phyloP scores from a whole-genome alignment of 1,140 invertebrate genomes.

The Aradophagus sp. region DNA sequence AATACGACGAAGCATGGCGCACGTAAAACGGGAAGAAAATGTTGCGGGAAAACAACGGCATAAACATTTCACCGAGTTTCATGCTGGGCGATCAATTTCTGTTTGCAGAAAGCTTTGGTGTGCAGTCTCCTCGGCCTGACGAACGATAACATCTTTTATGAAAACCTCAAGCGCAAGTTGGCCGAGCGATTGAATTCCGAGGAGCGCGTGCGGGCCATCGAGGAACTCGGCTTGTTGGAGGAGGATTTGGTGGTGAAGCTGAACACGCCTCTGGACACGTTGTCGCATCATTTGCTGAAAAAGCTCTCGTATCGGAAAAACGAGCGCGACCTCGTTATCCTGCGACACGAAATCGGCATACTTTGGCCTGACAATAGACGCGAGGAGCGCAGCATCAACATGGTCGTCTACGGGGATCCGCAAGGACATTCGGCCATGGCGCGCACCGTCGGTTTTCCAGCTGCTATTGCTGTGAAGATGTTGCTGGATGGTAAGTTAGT shows the following conservation, averaged over 20 bases:
- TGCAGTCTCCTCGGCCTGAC: conserved; percentile 90
- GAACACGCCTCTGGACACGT: conserved; percentile 92
- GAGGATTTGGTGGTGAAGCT: conserved; percentile 88
- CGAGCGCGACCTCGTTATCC: conserved; percentile 95
- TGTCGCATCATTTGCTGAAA: conserved; percentile 92
- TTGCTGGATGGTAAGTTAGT: conserved; percentile 87
- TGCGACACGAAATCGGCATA: conserved; percentile 95
- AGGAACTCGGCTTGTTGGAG: conserved; percentile 90
- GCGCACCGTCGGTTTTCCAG: conserved; percentile 95
- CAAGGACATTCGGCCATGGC: conserved; percentile 97
- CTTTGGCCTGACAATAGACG: conserved; percentile 90
- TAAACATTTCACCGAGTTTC: no score
- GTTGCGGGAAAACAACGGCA: no score
- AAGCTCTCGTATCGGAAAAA: conserved; percentile 85
- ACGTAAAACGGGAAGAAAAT: no score
- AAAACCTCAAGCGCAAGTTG: conserved; percentile 90
- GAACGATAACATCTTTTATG: conserved; percentile 92
- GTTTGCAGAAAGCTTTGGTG: conserved; percentile 84
- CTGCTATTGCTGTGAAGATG: conserved; percentile 98
- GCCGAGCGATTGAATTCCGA: conserved; percentile 84
- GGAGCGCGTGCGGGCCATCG: conserved; percentile 82
- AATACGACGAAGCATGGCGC: no score
- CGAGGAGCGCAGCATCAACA: conserved; percentile 91
- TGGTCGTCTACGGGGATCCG: conserved; percentile 93
- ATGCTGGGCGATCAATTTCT: not conserved